Evolutionary conservation across 2,888 invertebrate species (phyloP).

Genomic region (Piscicola geometra): DNA sequence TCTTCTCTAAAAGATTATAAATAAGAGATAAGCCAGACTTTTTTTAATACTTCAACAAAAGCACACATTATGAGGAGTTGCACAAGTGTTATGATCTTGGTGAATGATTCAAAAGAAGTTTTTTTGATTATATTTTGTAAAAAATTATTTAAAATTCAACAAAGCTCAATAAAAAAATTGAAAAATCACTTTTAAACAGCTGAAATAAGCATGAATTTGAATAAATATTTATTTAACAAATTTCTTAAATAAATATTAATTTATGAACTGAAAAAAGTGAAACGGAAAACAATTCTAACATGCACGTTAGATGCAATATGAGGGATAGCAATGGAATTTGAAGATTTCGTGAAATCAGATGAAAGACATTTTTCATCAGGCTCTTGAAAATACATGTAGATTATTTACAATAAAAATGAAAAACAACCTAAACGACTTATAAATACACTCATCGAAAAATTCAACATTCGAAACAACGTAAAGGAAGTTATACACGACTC

Average conservation of each 20-base stretch:
- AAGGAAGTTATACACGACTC: no score
- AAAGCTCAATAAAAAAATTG: background rate
- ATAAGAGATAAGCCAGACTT: no score
- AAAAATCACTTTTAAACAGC: background rate
- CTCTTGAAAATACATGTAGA: background rate
- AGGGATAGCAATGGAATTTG: background rate
- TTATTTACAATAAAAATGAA: background rate
- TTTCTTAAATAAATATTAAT: background rate
- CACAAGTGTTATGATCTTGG: no score
- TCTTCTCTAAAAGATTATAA: no score
- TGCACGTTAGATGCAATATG: conserved; percentile 1
- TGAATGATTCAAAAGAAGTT: no score
- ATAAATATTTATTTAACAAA: background rate
- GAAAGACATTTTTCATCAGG: background rate
- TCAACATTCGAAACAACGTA: no score
- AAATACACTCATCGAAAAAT: no score
- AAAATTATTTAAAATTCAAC: background rate
- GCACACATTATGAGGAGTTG: no score
- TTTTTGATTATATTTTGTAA: no score
- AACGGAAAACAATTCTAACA: background rate
- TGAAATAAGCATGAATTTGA: background rate
- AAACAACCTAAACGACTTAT: no score
- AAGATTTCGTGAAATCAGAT: background rate
- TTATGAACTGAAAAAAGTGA: background rate
- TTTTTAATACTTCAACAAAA: no score